Conservation (phyloP, 2,888 invertebrate genomes). For the Noctua janthe region DNA sequence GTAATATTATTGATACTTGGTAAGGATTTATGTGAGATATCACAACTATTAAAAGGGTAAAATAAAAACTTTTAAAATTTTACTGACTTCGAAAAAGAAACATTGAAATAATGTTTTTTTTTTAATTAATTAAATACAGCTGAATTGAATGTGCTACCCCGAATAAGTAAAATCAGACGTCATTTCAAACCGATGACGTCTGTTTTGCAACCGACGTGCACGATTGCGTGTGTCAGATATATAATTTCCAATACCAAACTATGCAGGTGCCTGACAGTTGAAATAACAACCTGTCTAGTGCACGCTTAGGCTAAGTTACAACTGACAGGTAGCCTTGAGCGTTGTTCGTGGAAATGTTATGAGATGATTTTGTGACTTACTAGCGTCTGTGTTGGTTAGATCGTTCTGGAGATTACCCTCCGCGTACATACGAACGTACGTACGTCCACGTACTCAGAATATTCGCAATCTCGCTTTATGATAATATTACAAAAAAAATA, state of each 20-base stretch:
- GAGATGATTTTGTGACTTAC: background rate
- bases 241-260: background rate
- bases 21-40: too few relatives aligned
- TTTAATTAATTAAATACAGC: too few relatives aligned
- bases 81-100: too few relatives aligned
- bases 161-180: background rate
- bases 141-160: background rate
- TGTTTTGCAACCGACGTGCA: conserved; percentile 3
- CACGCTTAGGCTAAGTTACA: background rate
- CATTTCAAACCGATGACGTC: conserved; percentile 6
- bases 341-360: background rate
- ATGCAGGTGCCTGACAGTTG: background rate
- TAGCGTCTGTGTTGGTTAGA: too few relatives aligned
- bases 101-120: too few relatives aligned
- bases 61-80: too few relatives aligned
- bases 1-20: too few relatives aligned
- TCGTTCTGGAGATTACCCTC: background rate
- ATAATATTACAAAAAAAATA: too few relatives aligned
- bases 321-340: background rate
- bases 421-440: too few relatives aligned
- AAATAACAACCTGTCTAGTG: background rate
- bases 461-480: too few relatives aligned
- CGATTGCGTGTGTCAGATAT: background rate
- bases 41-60: too few relatives aligned
- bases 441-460: too few relatives aligned